Percentiles rank a stretch among this genome's conserved stretches.
phyloP scores from a whole-genome alignment of 2,797 vertebrate genomes.

The Perdix hodgsoniae region DNA sequence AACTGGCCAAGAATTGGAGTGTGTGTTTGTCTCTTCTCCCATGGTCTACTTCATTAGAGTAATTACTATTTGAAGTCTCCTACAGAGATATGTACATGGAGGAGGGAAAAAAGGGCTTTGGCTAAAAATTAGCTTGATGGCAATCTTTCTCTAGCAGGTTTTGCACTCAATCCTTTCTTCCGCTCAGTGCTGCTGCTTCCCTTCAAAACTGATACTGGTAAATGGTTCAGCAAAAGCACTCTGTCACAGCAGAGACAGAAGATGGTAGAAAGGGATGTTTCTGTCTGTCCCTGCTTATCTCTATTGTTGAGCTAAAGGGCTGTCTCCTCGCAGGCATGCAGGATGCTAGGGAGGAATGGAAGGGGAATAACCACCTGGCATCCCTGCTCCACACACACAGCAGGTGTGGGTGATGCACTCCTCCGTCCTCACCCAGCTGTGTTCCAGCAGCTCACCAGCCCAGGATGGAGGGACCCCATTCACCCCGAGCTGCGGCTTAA shows the following conservation, averaged over 20 bases:
- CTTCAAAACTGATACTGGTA: neutral
- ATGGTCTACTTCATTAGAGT: slow-evolving; percentile 43
- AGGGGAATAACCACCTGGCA: neutral
- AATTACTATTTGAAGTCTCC: slow-evolving; percentile 42
- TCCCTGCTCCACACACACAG: neutral
- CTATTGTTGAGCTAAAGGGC: neutral
- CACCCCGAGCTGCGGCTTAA: neutral
- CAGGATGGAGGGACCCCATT: neutral
- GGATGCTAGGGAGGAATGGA: neutral
- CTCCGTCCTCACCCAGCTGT: neutral
- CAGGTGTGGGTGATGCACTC: too few species aligned
- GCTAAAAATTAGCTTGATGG: slow-evolving; percentile 6
- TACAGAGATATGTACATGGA: neutral
- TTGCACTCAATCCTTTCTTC: slow-evolving; percentile 18
- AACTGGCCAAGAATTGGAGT: slow-evolving; percentile 31
- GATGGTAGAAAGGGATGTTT: neutral
- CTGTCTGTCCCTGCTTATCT: neutral
- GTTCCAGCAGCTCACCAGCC: neutral
- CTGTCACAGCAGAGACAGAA: neutral
- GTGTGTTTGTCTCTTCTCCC: slow-evolving; percentile 30
- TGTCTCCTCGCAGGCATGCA: neutral
- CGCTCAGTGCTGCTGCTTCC: neutral
- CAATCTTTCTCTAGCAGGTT: slow-evolving; percentile 31
- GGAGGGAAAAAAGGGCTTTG: neutral
- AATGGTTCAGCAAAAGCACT: neutral